These are phyloP conservation scores for Lophotriccus pileatus DNA, from an alignment of 2,797 vertebrate genomes.

Conservation along the genomic window DNA sequence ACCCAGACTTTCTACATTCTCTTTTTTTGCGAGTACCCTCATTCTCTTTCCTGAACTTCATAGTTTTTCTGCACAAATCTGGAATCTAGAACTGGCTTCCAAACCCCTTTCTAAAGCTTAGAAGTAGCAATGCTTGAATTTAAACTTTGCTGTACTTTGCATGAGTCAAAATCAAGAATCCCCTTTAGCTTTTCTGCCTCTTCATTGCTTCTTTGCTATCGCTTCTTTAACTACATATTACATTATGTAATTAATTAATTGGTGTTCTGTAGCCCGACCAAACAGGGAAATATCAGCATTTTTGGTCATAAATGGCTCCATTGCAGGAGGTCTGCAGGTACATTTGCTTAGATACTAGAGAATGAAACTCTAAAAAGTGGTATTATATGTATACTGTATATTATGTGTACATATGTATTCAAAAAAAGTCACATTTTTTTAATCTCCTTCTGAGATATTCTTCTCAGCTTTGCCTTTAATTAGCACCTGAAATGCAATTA, in stretches of 20 bases:
- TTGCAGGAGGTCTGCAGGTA: neutral
- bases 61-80: neutral
- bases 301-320: neutral
- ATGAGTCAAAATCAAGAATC: neutral
- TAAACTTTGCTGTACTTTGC: neutral
- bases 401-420: neutral
- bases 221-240: no score
- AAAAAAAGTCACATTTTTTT: neutral
- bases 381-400: neutral
- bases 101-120: neutral
- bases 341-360: neutral
- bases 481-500: slow-evolving; percentile 48
- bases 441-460: slow-evolving; percentile 23
- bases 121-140: neutral
- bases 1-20: neutral
- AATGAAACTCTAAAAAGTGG: neutral
- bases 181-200: neutral
- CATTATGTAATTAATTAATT: neutral
- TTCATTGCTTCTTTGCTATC: neutral
- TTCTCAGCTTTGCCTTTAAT: slow-evolving; percentile 50
- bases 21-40: neutral
- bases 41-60: neutral
- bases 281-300: neutral
- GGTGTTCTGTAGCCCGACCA: neutral
- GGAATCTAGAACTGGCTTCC: neutral